phyloP scores from a whole-genome alignment of 2,113 vertebrate species.

The Marmota flaviventris region DNA sequence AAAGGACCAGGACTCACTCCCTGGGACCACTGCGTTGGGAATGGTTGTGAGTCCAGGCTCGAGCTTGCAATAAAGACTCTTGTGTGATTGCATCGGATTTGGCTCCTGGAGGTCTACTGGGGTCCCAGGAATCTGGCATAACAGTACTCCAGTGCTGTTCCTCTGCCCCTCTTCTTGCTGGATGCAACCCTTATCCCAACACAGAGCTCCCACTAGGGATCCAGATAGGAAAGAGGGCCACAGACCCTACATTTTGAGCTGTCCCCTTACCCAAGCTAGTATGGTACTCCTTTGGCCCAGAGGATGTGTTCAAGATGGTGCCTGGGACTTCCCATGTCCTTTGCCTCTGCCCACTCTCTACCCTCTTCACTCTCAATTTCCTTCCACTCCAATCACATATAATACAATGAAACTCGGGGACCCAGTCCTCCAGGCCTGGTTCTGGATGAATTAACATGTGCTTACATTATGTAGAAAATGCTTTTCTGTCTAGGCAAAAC shows the following conservation, averaged over 20 bases:
- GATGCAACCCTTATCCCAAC: rapidly evolving
- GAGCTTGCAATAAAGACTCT: too few species aligned
- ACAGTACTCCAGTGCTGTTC: background rate
- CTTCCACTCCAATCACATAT: background rate
- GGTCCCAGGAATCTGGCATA: too few species aligned
- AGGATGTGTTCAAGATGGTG: background rate
- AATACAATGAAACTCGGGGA: background rate
- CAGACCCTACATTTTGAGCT: background rate
- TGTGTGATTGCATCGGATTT: too few species aligned
- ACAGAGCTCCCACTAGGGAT: background rate
- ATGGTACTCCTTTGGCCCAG: background rate
- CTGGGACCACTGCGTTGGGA: too few species aligned
- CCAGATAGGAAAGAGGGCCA: background rate
- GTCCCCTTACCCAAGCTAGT: background rate
- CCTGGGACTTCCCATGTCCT: background rate
- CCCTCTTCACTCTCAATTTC: background rate
- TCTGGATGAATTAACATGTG: background rate
- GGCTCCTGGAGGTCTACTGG: too few species aligned
- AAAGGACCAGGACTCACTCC: too few species aligned
- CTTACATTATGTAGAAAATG: constrained; percentile 16
- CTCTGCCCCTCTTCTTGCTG: background rate
- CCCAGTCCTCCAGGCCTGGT: background rate
- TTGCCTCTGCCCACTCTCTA: background rate
- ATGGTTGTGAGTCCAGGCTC: too few species aligned
- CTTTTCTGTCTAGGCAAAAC: background rate